Percentiles rank a stretch among this genome's conserved stretches.
phyloP scores from a whole-genome alignment of 2,113 vertebrate genomes.

The Bathybates hornii region DNA sequence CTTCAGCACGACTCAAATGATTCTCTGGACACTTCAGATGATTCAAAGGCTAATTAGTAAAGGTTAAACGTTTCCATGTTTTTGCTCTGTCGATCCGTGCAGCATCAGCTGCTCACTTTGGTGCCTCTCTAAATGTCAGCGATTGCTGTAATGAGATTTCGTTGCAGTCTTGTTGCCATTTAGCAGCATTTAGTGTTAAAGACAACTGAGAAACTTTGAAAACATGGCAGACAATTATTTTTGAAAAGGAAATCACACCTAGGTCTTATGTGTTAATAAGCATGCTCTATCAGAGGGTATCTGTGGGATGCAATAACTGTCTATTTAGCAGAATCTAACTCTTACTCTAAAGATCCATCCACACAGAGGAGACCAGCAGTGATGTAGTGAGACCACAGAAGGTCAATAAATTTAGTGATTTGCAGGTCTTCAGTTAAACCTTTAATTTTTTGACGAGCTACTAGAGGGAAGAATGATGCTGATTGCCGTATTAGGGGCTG shows the following conservation, averaged over 20 bases:
- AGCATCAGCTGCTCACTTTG: not conserved
- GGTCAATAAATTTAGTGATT: not conserved
- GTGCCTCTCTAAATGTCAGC: constrained; percentile 3
- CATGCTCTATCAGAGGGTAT: not conserved
- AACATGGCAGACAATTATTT: not conserved
- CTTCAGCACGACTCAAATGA: not conserved
- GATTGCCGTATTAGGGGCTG: not conserved
- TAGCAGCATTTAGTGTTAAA: not conserved
- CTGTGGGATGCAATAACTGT: not conserved
- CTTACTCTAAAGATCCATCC: not conserved
- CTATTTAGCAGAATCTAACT: not conserved
- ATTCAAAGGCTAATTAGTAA: not conserved
- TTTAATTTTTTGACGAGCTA: not conserved
- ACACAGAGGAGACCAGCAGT: not conserved
- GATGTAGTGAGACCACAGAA: not conserved
- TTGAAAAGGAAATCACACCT: not conserved
- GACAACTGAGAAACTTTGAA: not conserved
- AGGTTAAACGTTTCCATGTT: not conserved
- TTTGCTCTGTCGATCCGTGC: not conserved
- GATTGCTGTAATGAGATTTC: not conserved
- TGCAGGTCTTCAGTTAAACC: not conserved
- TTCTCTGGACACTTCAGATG: not conserved
- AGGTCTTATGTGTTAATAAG: not conserved
- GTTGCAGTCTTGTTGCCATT: not conserved
- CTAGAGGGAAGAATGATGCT: not conserved